Evolutionary conservation across 1,140 invertebrate genomes (phyloP).

Genomic region (Zelostemma sp.): DNA sequence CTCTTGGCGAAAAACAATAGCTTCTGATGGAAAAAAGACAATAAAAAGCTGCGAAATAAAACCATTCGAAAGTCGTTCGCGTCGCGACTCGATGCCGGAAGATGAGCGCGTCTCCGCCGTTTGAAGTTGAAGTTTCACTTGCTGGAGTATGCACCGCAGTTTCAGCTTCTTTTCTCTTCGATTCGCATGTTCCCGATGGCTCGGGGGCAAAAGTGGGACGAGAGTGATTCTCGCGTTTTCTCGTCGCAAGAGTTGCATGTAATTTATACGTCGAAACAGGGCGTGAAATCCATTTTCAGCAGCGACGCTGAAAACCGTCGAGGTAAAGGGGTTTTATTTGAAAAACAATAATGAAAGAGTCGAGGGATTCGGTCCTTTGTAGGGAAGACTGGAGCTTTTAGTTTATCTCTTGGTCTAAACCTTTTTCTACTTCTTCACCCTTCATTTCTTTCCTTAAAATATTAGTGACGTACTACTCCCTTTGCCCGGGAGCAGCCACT

Average conservation of each 20-base stretch:
- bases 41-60: constrained; percentile 1
- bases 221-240: constrained; percentile 8
- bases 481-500: neutral
- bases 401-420: neutral
- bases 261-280: constrained; percentile 11
- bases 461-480: neutral
- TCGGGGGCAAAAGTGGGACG: neutral
- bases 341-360: neutral
- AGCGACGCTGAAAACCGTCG: constrained; percentile 1
- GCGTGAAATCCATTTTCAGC: constrained; percentile 10
- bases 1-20: too few species aligned
- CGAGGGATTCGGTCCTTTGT: constrained; percentile 4
- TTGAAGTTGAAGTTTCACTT: neutral
- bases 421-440: neutral
- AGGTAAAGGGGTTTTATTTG: neutral
- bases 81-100: too few species aligned
- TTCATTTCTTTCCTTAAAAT: constrained; percentile 2
- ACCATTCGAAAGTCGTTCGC: neutral
- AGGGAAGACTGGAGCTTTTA: neutral
- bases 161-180: constrained; percentile 1
- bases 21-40: too few species aligned
- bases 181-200: constrained; percentile 8
- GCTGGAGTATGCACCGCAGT: neutral
- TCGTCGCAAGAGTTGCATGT: constrained; percentile 7
- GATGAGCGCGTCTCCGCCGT: neutral